A percentile compares a stretch with the other conserved stretches of the same genome.
Conservation (phyloP, 2,888 invertebrate species). For the Julus scanicus region DNA sequence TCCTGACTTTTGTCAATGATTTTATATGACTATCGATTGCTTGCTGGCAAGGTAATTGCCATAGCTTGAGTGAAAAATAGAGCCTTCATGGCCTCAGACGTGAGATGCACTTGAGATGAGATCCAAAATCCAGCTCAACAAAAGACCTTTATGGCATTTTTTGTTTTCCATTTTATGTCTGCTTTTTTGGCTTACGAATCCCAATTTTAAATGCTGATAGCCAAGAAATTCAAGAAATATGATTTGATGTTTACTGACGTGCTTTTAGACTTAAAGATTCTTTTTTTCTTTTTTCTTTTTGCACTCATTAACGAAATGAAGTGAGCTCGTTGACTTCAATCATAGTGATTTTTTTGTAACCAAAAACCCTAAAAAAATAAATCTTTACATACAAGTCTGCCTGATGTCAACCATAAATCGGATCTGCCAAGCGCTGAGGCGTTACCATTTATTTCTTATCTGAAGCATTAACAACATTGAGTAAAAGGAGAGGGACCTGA, state of each 20-base stretch:
- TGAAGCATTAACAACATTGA: neutral
- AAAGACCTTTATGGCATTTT: neutral
- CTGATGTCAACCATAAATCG: neutral
- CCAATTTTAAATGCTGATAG: neutral
- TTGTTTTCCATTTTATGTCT: neutral
- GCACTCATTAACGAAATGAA: conserved; percentile 22
- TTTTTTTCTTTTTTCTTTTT: neutral
- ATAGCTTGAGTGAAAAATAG: neutral
- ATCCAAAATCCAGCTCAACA: neutral
- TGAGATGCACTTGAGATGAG: conserved; percentile 9
- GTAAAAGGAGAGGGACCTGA: neutral
- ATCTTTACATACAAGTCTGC: neutral
- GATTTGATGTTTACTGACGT: neutral
- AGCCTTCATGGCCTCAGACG: neutral
- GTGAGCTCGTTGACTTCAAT: conserved; percentile 10
- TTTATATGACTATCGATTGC: conserved; percentile 25
- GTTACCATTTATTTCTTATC: conserved; percentile 25
- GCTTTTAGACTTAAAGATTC: no score
- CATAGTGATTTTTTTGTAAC: neutral
- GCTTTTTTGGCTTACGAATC: neutral
- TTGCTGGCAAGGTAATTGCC: conserved; percentile 23
- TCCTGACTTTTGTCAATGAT: neutral
- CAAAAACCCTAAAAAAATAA: neutral
- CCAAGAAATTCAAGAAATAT: neutral
- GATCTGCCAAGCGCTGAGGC: neutral